A percentile compares a stretch with the other conserved stretches of the same genome.
phyloP scores from a whole-genome alignment of 2,888 invertebrate species.

The Spicauda simplicius region DNA sequence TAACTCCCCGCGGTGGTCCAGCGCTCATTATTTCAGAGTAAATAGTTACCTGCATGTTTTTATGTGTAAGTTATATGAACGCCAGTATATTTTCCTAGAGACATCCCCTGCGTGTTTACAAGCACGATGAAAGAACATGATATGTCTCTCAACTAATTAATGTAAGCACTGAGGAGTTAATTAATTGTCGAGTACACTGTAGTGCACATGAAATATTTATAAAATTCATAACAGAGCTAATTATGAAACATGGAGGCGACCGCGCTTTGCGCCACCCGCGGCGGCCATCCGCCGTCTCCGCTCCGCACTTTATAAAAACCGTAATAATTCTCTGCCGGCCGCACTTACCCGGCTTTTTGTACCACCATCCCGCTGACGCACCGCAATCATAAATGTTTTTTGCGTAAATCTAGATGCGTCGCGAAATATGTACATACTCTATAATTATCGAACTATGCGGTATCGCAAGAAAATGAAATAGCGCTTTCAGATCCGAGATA shows the following conservation, averaged over 20 bases:
- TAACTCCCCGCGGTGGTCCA: constrained; percentile 61
- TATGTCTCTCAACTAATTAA: constrained; percentile 74
- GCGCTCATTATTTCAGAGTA: constrained; percentile 32
- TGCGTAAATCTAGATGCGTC: constrained; percentile 48
- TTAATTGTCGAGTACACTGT: constrained; percentile 76
- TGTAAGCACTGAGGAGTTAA: constrained; percentile 78
- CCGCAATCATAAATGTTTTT: constrained; percentile 49
- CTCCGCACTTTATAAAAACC: constrained; percentile 61
- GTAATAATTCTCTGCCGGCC: constrained; percentile 53
- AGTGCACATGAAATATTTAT: constrained; percentile 81
- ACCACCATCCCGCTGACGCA: constrained; percentile 43
- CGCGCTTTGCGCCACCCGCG: constrained; percentile 74
- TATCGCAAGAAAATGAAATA: constrained; percentile 14
- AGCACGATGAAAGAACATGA: constrained; percentile 71
- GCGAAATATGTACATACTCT: constrained; percentile 43
- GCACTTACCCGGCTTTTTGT: constrained; percentile 46
- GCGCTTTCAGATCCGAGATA: constrained; percentile 26
- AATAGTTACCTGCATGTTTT: constrained; percentile 19
- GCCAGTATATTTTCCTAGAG: constrained; percentile 58
- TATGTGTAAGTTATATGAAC: constrained; percentile 12
- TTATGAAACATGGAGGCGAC: constrained; percentile 73
- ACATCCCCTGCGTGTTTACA: constrained; percentile 62
- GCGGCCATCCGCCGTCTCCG: constrained; percentile 54
- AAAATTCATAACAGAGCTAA: constrained; percentile 81
- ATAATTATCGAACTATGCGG: constrained; percentile 40